Conservation (phyloP, 2,888 invertebrate genomes). For the Pseudococcus longispinus region DNA sequence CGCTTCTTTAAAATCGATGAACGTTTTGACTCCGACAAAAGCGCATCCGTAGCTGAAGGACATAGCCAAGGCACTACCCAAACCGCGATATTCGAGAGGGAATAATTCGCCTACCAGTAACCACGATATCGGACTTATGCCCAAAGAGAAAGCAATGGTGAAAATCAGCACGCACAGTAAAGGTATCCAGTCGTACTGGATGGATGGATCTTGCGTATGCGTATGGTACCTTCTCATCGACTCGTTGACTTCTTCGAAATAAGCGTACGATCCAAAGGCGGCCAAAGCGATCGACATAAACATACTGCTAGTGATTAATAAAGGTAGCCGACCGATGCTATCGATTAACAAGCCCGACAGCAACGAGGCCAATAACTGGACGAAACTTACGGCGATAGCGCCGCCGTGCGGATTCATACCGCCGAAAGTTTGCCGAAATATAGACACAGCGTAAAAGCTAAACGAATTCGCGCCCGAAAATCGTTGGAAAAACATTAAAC, state of each 20-base stretch:
- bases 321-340: conserved; percentile 81
- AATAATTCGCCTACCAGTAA: conserved; percentile 83
- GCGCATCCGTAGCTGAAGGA: conserved; percentile 87
- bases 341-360: conserved; percentile 80
- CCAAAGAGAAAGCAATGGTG: conserved; percentile 84
- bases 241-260: conserved; percentile 70
- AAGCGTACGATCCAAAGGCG: conserved; percentile 83
- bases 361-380: conserved; percentile 83
- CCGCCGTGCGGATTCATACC: conserved; percentile 83
- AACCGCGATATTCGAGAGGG: conserved; percentile 82
- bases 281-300: conserved; percentile 86
- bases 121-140: conserved; percentile 89
- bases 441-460: conserved; percentile 84
- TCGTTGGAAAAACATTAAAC: conserved; percentile 88
- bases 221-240: neutral
- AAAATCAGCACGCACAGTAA: conserved; percentile 82
- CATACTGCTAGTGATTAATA: conserved; percentile 82
- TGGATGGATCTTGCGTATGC: conserved; percentile 43
- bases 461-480: conserved; percentile 82
- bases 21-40: conserved; percentile 85
- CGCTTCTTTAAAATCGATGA: conserved; percentile 79
- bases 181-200: conserved; percentile 82
- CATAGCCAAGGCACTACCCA: conserved; percentile 85
- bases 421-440: conserved; percentile 83
- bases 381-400: conserved; percentile 83